Percentiles rank a stretch among this genome's conserved stretches.
These are phyloP conservation scores for Mythimna vitellina DNA, from an alignment of 2,888 invertebrate genomes.

Conservation along the genomic window DNA sequence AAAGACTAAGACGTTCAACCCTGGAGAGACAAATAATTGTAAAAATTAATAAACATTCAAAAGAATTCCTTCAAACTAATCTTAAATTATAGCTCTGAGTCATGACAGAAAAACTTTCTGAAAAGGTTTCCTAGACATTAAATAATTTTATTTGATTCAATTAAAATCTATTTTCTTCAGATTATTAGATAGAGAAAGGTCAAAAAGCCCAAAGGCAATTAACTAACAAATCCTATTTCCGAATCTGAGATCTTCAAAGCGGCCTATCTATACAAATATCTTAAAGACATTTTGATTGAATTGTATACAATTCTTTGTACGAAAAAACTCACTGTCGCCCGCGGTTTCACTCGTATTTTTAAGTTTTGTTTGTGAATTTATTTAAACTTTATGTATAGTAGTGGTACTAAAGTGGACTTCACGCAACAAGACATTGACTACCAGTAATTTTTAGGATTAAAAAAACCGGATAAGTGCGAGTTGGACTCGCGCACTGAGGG, in stretches of 20 bases:
- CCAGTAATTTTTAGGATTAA: no score
- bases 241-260: conserved; percentile 11
- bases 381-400: no score
- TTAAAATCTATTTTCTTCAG: conserved; percentile 26
- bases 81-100: neutral
- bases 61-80: conserved; percentile 9
- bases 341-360: neutral
- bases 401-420: no score
- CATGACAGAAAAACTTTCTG: neutral
- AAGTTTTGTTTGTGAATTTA: no score
- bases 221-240: conserved; percentile 5
- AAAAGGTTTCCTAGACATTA: conserved; percentile 10
- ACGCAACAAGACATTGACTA: no score
- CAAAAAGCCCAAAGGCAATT: conserved; percentile 20
- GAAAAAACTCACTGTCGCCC: neutral
- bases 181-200: conserved; percentile 5
- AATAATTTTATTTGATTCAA: conserved; percentile 24
- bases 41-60: conserved; percentile 4
- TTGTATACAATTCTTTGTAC: conserved; percentile 3
- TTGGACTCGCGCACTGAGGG: no score
- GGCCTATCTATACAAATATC: conserved; percentile 28
- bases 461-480: no score
- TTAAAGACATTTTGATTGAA: conserved; percentile 30
- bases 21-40: neutral
- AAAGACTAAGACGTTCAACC: neutral